These are phyloP conservation scores for Ptiloglossa arizonensis DNA, from an alignment of 1,140 invertebrate species.

Conservation along the genomic window DNA sequence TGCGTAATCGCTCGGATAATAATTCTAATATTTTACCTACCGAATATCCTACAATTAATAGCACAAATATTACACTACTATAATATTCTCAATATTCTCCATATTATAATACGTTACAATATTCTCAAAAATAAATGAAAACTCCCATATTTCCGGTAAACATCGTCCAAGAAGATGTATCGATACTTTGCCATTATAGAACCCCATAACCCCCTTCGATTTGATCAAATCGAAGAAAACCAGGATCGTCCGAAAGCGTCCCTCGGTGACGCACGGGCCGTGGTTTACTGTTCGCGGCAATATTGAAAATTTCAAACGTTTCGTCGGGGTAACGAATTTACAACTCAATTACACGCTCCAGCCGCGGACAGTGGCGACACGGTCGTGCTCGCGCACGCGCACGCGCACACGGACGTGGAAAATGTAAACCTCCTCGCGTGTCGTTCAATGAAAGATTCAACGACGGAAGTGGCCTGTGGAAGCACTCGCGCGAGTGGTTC, in stretches of 20 bases:
- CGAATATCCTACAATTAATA: too few relatives aligned
- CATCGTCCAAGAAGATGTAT: too few relatives aligned
- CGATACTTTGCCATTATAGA: too few relatives aligned
- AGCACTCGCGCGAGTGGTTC: neutral
- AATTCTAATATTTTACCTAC: too few relatives aligned
- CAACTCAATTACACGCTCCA: conserved; percentile 2
- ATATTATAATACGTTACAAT: too few relatives aligned
- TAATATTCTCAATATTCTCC: too few relatives aligned
- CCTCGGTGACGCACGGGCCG: neutral
- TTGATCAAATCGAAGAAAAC: neutral
- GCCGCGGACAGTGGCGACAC: neutral
- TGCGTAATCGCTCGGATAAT: too few relatives aligned
- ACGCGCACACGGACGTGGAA: neutral
- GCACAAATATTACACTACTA: too few relatives aligned
- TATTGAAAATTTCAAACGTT: conserved; percentile 3
- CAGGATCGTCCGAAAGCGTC: neutral
- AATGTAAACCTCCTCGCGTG: conserved; percentile 10
- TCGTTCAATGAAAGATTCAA: conserved; percentile 7
- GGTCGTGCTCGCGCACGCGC: too few relatives aligned
- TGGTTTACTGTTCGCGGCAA: neutral
- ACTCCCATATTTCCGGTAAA: too few relatives aligned
- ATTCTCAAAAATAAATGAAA: too few relatives aligned
- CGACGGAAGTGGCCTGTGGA: neutral
- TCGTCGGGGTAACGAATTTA: conserved; percentile 7
- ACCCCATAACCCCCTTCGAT: too few relatives aligned